Conservation (phyloP, 2,888 invertebrate species). For the Apantesis nais region DNA sequence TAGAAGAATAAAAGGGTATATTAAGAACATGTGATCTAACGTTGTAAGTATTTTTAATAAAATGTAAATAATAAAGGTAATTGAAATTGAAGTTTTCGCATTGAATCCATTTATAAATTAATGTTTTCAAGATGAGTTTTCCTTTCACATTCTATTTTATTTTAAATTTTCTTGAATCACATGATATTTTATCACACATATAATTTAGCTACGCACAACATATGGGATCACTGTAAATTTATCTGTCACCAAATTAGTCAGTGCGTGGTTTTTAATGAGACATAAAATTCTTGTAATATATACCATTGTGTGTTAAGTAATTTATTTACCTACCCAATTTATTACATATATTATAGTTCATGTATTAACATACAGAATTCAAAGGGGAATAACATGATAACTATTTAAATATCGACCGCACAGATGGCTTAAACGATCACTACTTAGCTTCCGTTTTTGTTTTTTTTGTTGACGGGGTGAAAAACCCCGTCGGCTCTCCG, state of each 20-base stretch:
- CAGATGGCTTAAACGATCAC: too few relatives aligned
- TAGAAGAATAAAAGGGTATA: too few relatives aligned
- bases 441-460: too few relatives aligned
- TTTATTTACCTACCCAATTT: background rate
- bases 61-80: too few relatives aligned
- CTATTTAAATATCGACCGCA: too few relatives aligned
- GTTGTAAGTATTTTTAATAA: too few relatives aligned
- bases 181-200: background rate
- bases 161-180: conserved; percentile 9
- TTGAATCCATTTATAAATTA: conserved; percentile 1
- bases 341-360: background rate
- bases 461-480: too few relatives aligned
- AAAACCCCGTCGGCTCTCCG: too few relatives aligned
- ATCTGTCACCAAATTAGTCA: conserved; percentile 20
- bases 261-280: conserved; percentile 1
- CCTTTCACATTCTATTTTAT: background rate
- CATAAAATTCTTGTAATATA: background rate
- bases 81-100: background rate
- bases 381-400: too few relatives aligned
- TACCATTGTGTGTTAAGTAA: background rate
- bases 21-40: too few relatives aligned
- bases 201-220: conserved; percentile 5
- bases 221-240: conserved; percentile 8
- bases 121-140: background rate
- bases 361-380: too few relatives aligned